These are phyloP conservation scores for Scaptomyza tumidula DNA, from an alignment of 2,888 invertebrate genomes.

Conservation along the genomic window DNA sequence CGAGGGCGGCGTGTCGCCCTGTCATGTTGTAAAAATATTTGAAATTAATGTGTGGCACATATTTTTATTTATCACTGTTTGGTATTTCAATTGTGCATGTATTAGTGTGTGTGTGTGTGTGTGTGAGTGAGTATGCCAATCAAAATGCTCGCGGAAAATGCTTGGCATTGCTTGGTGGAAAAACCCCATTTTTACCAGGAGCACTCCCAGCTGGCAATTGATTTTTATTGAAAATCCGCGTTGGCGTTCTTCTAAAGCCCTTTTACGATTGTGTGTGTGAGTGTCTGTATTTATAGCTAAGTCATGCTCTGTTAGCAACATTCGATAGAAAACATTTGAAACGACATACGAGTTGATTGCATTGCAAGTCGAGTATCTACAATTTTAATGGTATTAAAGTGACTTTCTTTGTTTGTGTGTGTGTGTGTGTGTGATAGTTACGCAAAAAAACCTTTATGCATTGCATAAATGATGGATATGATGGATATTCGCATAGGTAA, in stretches of 20 bases:
- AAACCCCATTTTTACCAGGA: constrained; percentile 38
- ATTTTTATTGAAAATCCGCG: constrained; percentile 63
- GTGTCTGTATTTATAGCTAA: constrained; percentile 57
- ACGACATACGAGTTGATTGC: constrained; percentile 57
- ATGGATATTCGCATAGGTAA: constrained; percentile 1
- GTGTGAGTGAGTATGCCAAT: constrained; percentile 64
- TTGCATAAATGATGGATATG: constrained; percentile 13
- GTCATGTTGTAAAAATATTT: constrained; percentile 74
- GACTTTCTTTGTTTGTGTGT: constrained; percentile 13
- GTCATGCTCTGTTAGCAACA: constrained; percentile 63
- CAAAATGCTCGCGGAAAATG: constrained; percentile 77
- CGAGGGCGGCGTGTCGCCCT: constrained; percentile 70
- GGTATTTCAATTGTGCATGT: constrained; percentile 67
- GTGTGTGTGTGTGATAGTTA: neutral
- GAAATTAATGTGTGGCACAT: constrained; percentile 72
- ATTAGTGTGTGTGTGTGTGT: no score
- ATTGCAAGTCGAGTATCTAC: constrained; percentile 40
- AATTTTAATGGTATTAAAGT: constrained; percentile 47
- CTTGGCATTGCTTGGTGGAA: constrained; percentile 64
- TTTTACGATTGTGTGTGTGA: constrained; percentile 34
- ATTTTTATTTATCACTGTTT: constrained; percentile 54
- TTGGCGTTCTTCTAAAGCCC: constrained; percentile 39
- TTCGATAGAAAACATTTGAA: constrained; percentile 37
- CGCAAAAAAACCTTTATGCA: neutral
- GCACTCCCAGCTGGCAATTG: constrained; percentile 57